Base-by-base conservation (phyloP, 2,888 invertebrate genomes). In the Smittia aterrima region DNA sequence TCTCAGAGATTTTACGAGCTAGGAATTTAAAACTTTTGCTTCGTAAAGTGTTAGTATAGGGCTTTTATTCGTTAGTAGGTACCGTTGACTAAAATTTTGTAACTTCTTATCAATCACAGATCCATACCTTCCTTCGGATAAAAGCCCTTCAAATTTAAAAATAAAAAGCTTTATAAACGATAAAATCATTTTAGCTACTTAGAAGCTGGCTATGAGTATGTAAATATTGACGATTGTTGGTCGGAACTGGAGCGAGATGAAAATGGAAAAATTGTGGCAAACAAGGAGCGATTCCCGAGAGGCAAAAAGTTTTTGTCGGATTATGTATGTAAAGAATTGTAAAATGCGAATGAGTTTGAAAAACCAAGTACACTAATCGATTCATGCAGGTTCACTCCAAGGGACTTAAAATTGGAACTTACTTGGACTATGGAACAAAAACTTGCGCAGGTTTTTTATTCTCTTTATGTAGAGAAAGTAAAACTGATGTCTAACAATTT, bases 151-250 rank as follows among this genome's bases (percentile, higher is more conserved):
- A n/a, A n/a, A n/a, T n/a, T n/a, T n/a, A n/a, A n/a, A n/a, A n/a
- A n/a, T n/a, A n/a, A n/a, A n/a, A n/a, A n/a, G n/a, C n/a, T n/a
- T n/a, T n/a, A n/a, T n/a, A n/a, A n/a, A n/a, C n/a, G n/a, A n/a
- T n/a, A n/a, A n/a, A n/a, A n/a, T n/a, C 9, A 9, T 9, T 32
- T 32, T 32, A 72, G 72, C 0, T 92, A 90, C 79, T 81, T 85
- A 1, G 87, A 84, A 7, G 89, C 86, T 1, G 92, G 92, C 0
- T 93, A 93, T 80, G 85, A 90, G 76, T 91, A 91, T 78, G 82
- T 91, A 0, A 89, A 88, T 70, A 87, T 91, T 66, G 91, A 92
- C 77, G 91, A 92, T 81, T 92, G 92, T 80, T 92, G 92, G 92
- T 81, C 90, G 79, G 88, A 89, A 77, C 85, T 84, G 78, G 79